Evolutionary conservation across 2,888 invertebrate genomes (phyloP).

Genomic region (Orchesellides sinensis): DNA sequence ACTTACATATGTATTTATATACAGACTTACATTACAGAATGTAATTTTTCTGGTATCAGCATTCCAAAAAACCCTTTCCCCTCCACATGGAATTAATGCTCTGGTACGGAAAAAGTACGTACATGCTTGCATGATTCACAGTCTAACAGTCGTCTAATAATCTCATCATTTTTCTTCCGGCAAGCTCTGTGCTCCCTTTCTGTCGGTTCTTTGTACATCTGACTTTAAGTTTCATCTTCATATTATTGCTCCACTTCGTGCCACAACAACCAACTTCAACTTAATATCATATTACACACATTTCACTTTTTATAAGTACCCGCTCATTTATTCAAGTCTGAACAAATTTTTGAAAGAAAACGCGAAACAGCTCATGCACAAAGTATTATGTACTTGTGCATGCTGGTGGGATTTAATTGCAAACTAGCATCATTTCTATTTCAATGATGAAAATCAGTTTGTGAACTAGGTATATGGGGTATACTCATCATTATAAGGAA

Average conservation of each 20-base stretch:
- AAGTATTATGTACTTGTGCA: neutral
- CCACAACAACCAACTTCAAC: constrained; percentile 21
- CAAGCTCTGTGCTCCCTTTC: constrained; percentile 40
- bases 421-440: neutral
- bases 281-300: neutral
- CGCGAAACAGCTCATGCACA: neutral
- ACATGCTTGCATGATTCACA: neutral
- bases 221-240: constrained; percentile 35
- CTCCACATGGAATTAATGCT: neutral
- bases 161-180: constrained; percentile 54
- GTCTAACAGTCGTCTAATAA: constrained; percentile 20
- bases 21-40: neutral
- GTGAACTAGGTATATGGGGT: neutral
- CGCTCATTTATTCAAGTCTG: constrained; percentile 15
- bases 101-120: neutral
- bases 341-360: neutral
- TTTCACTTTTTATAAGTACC: constrained; percentile 6
- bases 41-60: neutral
- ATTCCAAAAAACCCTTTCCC: neutral
- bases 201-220: constrained; percentile 43
- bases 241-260: neutral
- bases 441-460: neutral
- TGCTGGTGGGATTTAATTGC: neutral
- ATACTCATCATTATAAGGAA: neutral
- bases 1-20: neutral